Conservation (phyloP, 2,113 vertebrate genomes). For the Cynocephalus volans region DNA sequence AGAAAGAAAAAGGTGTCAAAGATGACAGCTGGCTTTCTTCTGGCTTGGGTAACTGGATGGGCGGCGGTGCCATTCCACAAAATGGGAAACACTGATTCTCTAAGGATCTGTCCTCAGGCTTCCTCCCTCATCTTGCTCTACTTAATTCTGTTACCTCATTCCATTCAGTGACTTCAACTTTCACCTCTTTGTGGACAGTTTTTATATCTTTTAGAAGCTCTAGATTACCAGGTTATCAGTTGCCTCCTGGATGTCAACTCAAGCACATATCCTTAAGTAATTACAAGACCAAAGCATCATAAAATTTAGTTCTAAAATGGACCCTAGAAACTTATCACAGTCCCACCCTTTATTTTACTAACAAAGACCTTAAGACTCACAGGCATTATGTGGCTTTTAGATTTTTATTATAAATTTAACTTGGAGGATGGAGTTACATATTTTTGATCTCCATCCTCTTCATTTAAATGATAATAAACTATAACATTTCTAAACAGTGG, state of each 20-base stretch:
- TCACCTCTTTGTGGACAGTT: background rate
- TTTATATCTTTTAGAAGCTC: background rate
- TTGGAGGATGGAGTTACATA: background rate
- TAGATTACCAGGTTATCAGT: background rate
- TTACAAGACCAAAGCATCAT: background rate
- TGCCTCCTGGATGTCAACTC: background rate
- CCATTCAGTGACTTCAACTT: background rate
- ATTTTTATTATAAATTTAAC: background rate
- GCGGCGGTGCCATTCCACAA: background rate
- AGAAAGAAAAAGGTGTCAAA: background rate
- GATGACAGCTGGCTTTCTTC: background rate
- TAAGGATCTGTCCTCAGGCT: background rate
- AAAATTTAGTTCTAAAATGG: background rate
- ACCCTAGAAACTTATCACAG: background rate
- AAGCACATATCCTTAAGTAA: background rate
- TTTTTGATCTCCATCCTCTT: slow-evolving; percentile 7
- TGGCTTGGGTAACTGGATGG: background rate
- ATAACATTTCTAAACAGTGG: background rate
- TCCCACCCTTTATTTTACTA: background rate
- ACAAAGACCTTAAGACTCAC: background rate
- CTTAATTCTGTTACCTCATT: background rate
- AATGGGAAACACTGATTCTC: background rate
- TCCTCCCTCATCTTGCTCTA: background rate
- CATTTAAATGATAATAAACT: background rate
- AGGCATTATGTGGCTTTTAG: background rate